Conservation (phyloP, 2,888 invertebrate species). For the Drosophila diplacantha region DNA sequence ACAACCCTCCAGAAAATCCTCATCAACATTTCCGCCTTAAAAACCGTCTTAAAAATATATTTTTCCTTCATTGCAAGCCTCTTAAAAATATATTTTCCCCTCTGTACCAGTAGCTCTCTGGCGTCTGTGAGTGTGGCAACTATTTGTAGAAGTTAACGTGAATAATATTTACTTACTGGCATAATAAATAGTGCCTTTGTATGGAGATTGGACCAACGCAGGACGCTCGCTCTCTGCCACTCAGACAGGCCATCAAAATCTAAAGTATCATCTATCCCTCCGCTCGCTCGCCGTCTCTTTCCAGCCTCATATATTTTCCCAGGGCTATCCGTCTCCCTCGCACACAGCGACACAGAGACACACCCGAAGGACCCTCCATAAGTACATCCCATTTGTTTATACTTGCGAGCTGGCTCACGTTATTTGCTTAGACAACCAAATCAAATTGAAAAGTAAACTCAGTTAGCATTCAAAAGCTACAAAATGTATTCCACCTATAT, state of each 20-base stretch:
- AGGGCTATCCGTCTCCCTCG: background rate
- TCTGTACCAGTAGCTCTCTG: background rate
- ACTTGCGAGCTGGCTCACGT: slow-evolving; percentile 46
- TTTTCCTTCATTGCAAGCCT: background rate
- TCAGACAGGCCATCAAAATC: slow-evolving; percentile 39
- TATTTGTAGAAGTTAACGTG: slow-evolving; percentile 66
- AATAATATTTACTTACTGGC: slow-evolving; percentile 69
- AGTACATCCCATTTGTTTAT: slow-evolving; percentile 62
- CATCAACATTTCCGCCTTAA: background rate
- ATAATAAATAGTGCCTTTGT: slow-evolving; percentile 64
- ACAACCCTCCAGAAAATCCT: background rate
- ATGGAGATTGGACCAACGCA: slow-evolving; percentile 35
- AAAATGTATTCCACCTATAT: slow-evolving; percentile 37
- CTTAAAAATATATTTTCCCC: background rate
- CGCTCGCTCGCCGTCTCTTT: background rate
- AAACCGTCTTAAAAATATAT: background rate
- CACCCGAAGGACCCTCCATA: slow-evolving; percentile 25
- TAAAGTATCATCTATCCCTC: slow-evolving; percentile 31
- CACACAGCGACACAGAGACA: slow-evolving; percentile 2
- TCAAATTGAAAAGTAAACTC: slow-evolving; percentile 68
- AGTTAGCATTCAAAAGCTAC: slow-evolving; percentile 49
- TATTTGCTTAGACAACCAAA: slow-evolving; percentile 66
- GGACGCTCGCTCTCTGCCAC: slow-evolving; percentile 12
- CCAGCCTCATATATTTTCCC: background rate
- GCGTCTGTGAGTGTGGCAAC: slow-evolving; percentile 8